Evolutionary conservation across 2,888 invertebrate genomes (phyloP).

Genomic region (Acrobasis repandana): DNA sequence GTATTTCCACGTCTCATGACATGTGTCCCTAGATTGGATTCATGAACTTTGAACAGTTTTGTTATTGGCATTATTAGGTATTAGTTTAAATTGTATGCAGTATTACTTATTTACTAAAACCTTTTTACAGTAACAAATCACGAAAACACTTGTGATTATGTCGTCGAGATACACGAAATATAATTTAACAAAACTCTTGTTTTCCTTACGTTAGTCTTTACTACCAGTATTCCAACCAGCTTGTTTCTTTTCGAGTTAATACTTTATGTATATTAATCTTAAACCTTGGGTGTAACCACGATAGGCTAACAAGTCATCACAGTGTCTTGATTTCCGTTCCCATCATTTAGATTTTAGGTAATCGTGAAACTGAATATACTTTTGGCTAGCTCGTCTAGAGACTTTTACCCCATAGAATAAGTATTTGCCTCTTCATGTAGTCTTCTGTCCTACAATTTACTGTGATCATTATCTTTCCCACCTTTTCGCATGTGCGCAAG

Average conservation of each 20-base stretch:
- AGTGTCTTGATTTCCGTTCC: too few relatives aligned
- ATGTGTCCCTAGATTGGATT: constrained; percentile 3
- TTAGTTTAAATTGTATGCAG: background rate
- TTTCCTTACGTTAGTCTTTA: too few relatives aligned
- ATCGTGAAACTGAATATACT: too few relatives aligned
- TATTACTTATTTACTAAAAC: background rate
- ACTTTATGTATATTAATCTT: too few relatives aligned
- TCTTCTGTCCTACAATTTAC: background rate
- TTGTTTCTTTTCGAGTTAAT: too few relatives aligned
- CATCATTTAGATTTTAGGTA: too few relatives aligned
- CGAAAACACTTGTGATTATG: background rate
- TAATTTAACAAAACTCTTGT: background rate
- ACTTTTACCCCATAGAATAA: background rate
- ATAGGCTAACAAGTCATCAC: too few relatives aligned
- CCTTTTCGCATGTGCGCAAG: constrained; percentile 35
- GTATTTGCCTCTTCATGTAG: background rate
- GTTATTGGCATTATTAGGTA: background rate
- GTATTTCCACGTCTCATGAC: constrained; percentile 19
- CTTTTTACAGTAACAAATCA: background rate
- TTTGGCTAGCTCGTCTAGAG: too few relatives aligned
- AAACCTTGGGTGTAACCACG: too few relatives aligned
- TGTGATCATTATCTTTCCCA: background rate
- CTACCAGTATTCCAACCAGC: too few relatives aligned
- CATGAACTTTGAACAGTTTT: constrained; percentile 5
- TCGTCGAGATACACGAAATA: background rate